Base-by-base conservation (phyloP, 2,797 vertebrate species). In the Rhynchonycteris naso region DNA sequence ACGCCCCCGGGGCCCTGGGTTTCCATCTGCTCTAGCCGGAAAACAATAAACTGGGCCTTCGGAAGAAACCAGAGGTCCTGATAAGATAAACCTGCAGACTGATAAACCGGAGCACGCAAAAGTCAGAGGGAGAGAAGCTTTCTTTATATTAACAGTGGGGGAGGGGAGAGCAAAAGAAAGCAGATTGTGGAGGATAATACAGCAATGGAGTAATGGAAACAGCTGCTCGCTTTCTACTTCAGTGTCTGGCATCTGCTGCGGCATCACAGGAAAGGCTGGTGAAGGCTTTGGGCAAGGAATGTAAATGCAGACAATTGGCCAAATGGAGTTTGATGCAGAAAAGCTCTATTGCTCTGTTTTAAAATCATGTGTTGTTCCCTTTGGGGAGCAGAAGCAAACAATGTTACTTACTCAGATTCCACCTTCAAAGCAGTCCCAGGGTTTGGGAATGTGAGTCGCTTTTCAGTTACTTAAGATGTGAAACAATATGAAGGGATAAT, bases 211-310 rank as follows among this genome's bases (percentile, higher is more conserved):
- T 97, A 97, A 97, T 85, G 96, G 95, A 97, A 98, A 97, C 97
- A 98, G 97, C 98, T 97, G 98, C 96, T 94, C 75, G 96, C 85
- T 97, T 97, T 97, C 97, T 96, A 78, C 95, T 94, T 97, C 93
- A 61, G 2, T 76, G 91, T 97, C 95, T 97, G 97, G 95, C 97
- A 98, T 97, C 97, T 97, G 26, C 90, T 95, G 47, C 90, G 88
- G 93, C 63, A 38, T 96, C 96, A 94, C 47, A 96, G 95, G 89
- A 97, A 97, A 98, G 93, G 94, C 18, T 96, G 97, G 94, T 96
- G 95, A 95, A 97, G 96, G 92, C 97, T 95, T 95, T 97, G 92
- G 95, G 97, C 97, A 88, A 68, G 89, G 97, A 96, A 97, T 90
- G 89, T 93, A 97, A 97, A 97, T 96, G 97, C 10, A 96, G 81